These are phyloP conservation scores for Osmoderma eremita DNA, from an alignment of 2,888 invertebrate genomes.

Conservation along the genomic window DNA sequence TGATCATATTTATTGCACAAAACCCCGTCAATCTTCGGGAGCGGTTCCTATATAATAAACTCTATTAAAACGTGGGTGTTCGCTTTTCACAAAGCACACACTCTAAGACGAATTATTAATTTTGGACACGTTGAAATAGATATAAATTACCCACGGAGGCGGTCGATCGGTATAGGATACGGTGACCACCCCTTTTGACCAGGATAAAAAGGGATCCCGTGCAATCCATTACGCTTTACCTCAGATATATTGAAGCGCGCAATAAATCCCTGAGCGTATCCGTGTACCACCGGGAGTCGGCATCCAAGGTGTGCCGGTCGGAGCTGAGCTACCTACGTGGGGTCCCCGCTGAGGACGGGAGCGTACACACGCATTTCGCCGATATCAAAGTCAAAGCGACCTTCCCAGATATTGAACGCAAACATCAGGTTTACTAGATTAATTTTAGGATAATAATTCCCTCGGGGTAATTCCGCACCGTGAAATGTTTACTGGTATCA, in stretches of 20 bases:
- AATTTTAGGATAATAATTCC: conserved; percentile 17
- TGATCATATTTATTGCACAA: too few species aligned
- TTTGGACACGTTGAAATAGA: neutral
- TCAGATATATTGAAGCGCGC: conserved; percentile 33
- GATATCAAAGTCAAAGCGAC: conserved; percentile 39
- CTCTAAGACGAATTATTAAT: conserved; percentile 4
- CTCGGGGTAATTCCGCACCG: too few species aligned
- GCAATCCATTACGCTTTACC: conserved; percentile 39
- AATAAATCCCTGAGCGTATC: conserved; percentile 54
- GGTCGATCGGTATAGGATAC: too few species aligned
- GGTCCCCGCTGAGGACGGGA: conserved; percentile 51
- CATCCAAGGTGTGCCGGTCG: conserved; percentile 58
- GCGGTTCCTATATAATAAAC: too few species aligned
- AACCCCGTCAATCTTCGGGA: too few species aligned
- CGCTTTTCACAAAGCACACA: neutral
- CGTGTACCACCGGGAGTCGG: conserved; percentile 55
- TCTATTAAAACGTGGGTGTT: neutral
- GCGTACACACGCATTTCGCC: conserved; percentile 16
- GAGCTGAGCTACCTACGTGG: conserved; percentile 57
- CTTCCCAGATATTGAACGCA: conserved; percentile 38
- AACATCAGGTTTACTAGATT: conserved; percentile 14
- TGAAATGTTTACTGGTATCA: too few species aligned
- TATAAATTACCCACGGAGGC: neutral
- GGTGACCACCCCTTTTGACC: neutral
- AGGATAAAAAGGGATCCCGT: conserved; percentile 31